A percentile compares a stretch with the other conserved stretches of the same genome.
These are phyloP conservation scores for Grammomys surdaster DNA, from an alignment of 2,113 vertebrate genomes.

Conservation along the genomic window DNA sequence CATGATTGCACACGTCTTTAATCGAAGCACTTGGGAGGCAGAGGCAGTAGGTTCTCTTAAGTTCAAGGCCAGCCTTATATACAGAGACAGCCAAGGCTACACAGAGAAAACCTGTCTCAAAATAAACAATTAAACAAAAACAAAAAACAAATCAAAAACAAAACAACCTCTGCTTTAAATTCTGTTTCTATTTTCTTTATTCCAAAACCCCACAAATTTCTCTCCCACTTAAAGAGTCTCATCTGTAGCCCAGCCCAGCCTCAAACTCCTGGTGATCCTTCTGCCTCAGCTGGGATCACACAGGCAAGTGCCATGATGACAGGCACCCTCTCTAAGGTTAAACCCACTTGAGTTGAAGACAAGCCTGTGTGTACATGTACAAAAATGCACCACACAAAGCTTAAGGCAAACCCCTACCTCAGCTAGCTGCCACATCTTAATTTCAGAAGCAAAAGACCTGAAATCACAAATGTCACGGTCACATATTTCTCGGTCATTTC, in stretches of 20 bases:
- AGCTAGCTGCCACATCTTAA: constrained; percentile 14
- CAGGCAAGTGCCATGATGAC: not conserved
- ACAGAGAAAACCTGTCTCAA: not conserved
- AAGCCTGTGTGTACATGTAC: no score
- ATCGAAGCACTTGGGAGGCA: not conserved
- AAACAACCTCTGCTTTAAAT: constrained; percentile 34
- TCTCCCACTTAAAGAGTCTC: not conserved
- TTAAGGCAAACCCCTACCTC: not conserved
- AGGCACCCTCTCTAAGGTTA: not conserved
- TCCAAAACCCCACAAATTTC: not conserved
- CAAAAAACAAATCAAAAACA: not conserved
- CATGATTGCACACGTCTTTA: not conserved
- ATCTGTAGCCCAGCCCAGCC: not conserved
- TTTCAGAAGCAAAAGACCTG: not conserved
- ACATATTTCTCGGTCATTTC: constrained; percentile 13
- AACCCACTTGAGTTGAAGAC: not conserved
- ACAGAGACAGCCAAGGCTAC: not conserved
- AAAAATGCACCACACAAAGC: not conserved
- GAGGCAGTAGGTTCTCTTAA: not conserved
- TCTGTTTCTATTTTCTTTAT: not conserved
- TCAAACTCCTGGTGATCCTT: not conserved
- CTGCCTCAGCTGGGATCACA: not conserved
- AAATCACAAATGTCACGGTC: constrained; percentile 37
- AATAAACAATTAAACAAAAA: not conserved
- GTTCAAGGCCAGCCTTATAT: not conserved